phyloP scores from a whole-genome alignment of 2,888 invertebrate species.

The Congeria kusceri region DNA sequence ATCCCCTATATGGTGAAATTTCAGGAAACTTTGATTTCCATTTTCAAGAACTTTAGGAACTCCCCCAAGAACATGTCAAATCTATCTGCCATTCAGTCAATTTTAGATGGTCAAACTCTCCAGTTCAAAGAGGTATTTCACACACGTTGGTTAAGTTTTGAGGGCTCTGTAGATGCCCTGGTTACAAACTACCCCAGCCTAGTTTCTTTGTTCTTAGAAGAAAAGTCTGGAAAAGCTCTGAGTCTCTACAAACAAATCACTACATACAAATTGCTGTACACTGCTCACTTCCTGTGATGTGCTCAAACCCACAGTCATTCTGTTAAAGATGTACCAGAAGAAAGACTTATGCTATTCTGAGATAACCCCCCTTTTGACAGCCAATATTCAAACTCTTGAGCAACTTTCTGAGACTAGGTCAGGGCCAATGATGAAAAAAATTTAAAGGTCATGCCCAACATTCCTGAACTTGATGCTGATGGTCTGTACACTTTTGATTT shows the following conservation, averaged over 20 bases:
- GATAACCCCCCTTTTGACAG: too few relatives aligned
- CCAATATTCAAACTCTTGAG: conserved; percentile 16
- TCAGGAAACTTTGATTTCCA: conserved; percentile 45
- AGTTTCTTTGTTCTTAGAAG: conserved; percentile 26
- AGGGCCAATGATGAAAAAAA: conserved; percentile 2
- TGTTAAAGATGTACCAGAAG: conserved; percentile 10
- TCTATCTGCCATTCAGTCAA: conserved; percentile 24
- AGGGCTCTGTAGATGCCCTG: conserved; percentile 33
- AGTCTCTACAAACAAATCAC: too few relatives aligned
- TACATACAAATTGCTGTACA: too few relatives aligned
- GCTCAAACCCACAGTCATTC: neutral
- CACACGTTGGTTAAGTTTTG: conserved; percentile 33
- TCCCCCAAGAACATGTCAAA: conserved; percentile 52
- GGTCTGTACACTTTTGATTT: too few relatives aligned
- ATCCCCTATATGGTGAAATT: conserved; percentile 46
- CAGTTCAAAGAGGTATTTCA: conserved; percentile 35
- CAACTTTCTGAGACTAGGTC: neutral
- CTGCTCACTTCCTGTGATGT: too few relatives aligned
- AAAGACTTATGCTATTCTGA: too few relatives aligned
- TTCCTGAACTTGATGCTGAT: too few relatives aligned
- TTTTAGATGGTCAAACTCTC: conserved; percentile 8
- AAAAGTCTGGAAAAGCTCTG: conserved; percentile 22
- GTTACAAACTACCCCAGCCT: conserved; percentile 26
- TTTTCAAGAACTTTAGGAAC: conserved; percentile 48
- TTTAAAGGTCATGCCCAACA: too few relatives aligned